phyloP scores from a whole-genome alignment of 2,888 invertebrate species.

The Zeuzera pyrina region DNA sequence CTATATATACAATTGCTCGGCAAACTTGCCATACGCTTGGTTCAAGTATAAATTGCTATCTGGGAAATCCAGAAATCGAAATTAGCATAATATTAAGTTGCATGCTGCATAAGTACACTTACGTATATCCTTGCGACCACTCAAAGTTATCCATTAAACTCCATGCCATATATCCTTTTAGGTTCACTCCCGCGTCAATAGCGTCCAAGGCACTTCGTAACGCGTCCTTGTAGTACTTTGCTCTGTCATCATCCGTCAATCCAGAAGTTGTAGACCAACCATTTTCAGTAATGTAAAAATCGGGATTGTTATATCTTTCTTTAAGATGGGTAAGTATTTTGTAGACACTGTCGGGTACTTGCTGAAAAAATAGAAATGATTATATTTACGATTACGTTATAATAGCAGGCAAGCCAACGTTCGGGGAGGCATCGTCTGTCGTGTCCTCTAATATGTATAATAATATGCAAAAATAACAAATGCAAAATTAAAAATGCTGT shows the following conservation, averaged over 20 bases:
- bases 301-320: conserved; percentile 17
- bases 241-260: conserved; percentile 36
- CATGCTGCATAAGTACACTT: conserved; percentile 9
- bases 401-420: neutral
- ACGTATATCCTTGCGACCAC: conserved; percentile 26
- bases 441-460: neutral
- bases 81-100: too few species aligned
- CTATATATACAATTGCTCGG: too few species aligned
- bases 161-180: conserved; percentile 25
- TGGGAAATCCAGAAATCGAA: too few species aligned
- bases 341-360: neutral
- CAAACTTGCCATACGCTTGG: neutral
- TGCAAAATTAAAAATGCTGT: neutral
- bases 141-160: conserved; percentile 30
- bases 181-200: conserved; percentile 23
- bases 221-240: conserved; percentile 33
- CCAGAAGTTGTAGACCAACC: conserved; percentile 46
- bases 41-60: neutral
- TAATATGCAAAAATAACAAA: neutral
- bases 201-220: conserved; percentile 33
- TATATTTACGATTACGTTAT: neutral
- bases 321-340: conserved; percentile 8
- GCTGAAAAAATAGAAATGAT: neutral
- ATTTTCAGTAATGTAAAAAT: conserved; percentile 55
- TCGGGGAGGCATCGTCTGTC: neutral